Percentiles rank a stretch among this genome's conserved stretches.
phyloP scores from a whole-genome alignment of 1,140 invertebrate species.

The Triops longicaudatus region DNA sequence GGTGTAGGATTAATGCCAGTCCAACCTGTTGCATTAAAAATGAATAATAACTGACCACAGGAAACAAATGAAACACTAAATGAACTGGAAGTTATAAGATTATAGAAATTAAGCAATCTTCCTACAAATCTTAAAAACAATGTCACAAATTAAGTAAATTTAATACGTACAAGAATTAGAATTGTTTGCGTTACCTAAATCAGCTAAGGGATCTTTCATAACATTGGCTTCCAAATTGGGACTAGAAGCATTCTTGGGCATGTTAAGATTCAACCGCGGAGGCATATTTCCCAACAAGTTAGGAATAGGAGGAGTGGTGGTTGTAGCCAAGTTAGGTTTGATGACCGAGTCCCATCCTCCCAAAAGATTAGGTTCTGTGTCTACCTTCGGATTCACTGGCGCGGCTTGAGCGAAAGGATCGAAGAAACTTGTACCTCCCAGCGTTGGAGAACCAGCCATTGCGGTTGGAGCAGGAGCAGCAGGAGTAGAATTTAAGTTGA shows the following conservation, averaged over 20 bases:
- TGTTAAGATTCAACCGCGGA: conserved; percentile 30
- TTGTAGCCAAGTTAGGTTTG: background rate
- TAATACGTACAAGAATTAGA: too few species aligned
- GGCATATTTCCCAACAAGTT: conserved; percentile 28
- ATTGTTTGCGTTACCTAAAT: conserved; percentile 40
- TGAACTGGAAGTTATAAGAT: too few species aligned
- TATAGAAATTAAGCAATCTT: background rate
- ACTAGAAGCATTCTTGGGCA: conserved; percentile 50
- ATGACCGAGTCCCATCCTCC: conserved; percentile 3
- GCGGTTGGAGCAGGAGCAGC: conserved; percentile 24
- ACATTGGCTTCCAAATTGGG: conserved; percentile 47
- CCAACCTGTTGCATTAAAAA: background rate
- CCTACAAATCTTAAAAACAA: background rate
- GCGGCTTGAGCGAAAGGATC: conserved; percentile 32
- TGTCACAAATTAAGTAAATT: background rate
- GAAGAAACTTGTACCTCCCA: conserved; percentile 42
- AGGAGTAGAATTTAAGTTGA: conserved; percentile 41
- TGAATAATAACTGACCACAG: too few species aligned
- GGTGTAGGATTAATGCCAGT: background rate
- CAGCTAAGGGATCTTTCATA: conserved; percentile 48
- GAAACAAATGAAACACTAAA: conserved; percentile 32
- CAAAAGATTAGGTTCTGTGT: background rate
- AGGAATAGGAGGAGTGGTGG: background rate
- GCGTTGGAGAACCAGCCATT: conserved; percentile 50
- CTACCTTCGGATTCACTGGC: background rate